phyloP scores from a whole-genome alignment of 2,113 vertebrate species.

The Arothron firmamentum region DNA sequence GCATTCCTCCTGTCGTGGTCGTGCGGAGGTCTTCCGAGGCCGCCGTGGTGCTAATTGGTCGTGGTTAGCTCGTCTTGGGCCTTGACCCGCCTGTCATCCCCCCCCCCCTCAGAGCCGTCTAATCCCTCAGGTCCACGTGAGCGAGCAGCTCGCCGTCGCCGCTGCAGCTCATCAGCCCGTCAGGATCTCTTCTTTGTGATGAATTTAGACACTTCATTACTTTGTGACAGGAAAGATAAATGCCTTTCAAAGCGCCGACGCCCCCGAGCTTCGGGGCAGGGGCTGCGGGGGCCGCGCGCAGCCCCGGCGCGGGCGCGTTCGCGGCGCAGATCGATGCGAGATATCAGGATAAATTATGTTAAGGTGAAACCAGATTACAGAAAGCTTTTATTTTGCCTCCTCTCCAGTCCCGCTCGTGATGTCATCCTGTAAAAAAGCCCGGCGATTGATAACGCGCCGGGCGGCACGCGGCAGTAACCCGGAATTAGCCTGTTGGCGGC shows the following conservation, averaged over 20 bases:
- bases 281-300: constrained; percentile 4
- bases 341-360: constrained; percentile 39
- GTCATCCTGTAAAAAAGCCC: constrained; percentile 37
- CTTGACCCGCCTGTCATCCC: constrained; percentile 57
- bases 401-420: constrained; percentile 38
- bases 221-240: constrained; percentile 64
- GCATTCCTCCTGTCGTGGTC: constrained; percentile 25
- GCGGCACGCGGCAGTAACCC: constrained; percentile 19
- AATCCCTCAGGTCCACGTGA: constrained; percentile 56
- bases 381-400: constrained; percentile 48
- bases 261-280: constrained; percentile 9
- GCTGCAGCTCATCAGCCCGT: constrained; percentile 59
- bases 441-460: constrained; percentile 9
- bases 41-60: constrained; percentile 54
- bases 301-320: not conserved
- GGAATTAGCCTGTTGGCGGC: constrained; percentile 35
- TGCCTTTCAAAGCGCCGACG: constrained; percentile 51
- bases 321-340: constrained; percentile 43
- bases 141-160: constrained; percentile 34
- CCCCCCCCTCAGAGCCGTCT: constrained; percentile 43
- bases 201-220: constrained; percentile 64
- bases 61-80: constrained; percentile 58
- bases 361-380: constrained; percentile 46
- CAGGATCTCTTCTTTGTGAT: constrained; percentile 62
- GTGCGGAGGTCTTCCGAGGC: constrained; percentile 23